Percentiles rank a stretch among this genome's conserved stretches.
Conservation (phyloP, 2,113 vertebrate species). For the Protomyctophum bolini region DNA sequence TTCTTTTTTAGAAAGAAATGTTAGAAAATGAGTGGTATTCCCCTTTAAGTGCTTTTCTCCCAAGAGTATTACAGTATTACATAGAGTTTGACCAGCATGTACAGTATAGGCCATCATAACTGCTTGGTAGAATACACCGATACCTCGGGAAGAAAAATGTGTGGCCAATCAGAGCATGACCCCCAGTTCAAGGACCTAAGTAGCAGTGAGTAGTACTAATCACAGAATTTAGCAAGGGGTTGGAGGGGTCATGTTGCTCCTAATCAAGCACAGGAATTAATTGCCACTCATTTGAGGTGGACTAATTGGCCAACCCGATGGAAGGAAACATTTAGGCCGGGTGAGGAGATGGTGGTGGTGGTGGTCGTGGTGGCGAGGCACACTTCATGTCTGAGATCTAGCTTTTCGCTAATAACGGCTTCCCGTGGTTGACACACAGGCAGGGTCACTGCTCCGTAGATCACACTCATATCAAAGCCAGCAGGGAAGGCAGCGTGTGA, state of each 20-base stretch:
- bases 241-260: slow-evolving; percentile 41
- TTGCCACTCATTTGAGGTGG: slow-evolving; percentile 46
- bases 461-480: no score
- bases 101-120: no score
- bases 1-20: slow-evolving; percentile 6
- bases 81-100: no score
- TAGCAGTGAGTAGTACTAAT: slow-evolving; percentile 34
- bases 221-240: slow-evolving; percentile 19
- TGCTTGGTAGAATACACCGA: no score
- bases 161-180: background rate
- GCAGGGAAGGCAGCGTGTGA: no score
- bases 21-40: background rate
- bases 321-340: slow-evolving; percentile 23
- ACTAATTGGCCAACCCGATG: slow-evolving; percentile 50
- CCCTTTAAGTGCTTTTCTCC: slow-evolving; percentile 43
- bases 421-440: slow-evolving; percentile 2
- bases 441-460: background rate
- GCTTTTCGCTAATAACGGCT: slow-evolving; percentile 15
- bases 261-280: slow-evolving; percentile 58
- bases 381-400: background rate
- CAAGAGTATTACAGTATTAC: background rate
- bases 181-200: background rate
- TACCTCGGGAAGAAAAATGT: background rate
- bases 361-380: background rate
- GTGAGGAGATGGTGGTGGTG: background rate